Conservation (phyloP, 2,113 vertebrate genomes). For the Seriola aureovittata region DNA sequence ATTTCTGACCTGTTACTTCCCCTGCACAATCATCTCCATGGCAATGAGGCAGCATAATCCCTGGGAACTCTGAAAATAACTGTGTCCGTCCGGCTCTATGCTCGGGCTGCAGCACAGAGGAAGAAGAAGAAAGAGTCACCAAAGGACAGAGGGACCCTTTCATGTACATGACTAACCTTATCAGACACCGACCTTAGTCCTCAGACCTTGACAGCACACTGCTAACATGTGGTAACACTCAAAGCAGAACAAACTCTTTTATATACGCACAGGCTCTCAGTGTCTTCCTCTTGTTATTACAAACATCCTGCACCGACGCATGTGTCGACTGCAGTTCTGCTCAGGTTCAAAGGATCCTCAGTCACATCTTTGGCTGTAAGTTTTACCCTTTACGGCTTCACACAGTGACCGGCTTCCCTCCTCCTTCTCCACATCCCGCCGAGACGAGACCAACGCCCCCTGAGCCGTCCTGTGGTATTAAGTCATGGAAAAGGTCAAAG, state of each 20-base stretch:
- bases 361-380: constrained; percentile 29
- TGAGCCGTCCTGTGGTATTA: constrained; percentile 35
- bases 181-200: constrained; percentile 26
- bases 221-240: constrained; percentile 4
- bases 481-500: constrained; percentile 41
- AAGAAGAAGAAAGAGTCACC: background rate
- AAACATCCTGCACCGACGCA: constrained; percentile 30
- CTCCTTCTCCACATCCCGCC: constrained; percentile 44
- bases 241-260: constrained; percentile 1
- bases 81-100: background rate
- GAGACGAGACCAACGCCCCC: constrained; percentile 17
- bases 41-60: constrained; percentile 14
- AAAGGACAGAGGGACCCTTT: constrained; percentile 1
- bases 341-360: constrained; percentile 36
- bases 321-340: constrained; percentile 4
- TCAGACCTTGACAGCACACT: constrained; percentile 18
- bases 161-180: background rate
- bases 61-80: constrained; percentile 15
- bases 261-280: background rate
- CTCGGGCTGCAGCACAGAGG: background rate
- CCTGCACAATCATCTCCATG: constrained; percentile 31
- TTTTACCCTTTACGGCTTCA: constrained; percentile 37
- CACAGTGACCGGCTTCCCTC: constrained; percentile 38
- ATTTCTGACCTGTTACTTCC: constrained; percentile 10
- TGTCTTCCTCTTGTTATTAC: background rate